Conservation (phyloP, 1,140 invertebrate genomes). For the Caenorhabditis briggsae region DNA sequence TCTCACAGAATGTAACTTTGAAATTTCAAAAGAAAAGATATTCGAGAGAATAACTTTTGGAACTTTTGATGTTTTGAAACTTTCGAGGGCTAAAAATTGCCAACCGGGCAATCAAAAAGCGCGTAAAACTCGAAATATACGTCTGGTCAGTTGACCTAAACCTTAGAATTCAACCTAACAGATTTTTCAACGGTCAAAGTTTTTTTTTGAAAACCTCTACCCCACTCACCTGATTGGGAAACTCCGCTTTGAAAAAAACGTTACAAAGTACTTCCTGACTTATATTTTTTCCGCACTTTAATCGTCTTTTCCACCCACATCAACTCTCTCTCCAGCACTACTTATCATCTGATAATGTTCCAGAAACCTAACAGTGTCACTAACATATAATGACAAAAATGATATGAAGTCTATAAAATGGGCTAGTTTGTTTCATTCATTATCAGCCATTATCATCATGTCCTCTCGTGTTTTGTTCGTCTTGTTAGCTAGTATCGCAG, state of each 20-base stretch:
- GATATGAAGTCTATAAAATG: constrained; percentile 7
- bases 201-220: background rate
- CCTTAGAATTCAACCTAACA: too few relatives aligned
- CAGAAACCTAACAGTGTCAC: constrained; percentile 2
- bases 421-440: background rate
- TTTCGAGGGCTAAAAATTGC: too few relatives aligned
- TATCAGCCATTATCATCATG: constrained; percentile 3
- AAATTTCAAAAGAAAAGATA: background rate
- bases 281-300: background rate
- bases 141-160: too few relatives aligned
- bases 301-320: constrained; percentile 14
- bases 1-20: background rate
- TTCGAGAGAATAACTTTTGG: background rate
- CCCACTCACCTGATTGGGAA: background rate
- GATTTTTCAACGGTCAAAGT: too few relatives aligned
- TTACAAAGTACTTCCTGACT: background rate
- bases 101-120: too few relatives aligned
- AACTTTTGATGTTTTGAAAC: too few relatives aligned
- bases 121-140: too few relatives aligned
- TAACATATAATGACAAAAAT: constrained; percentile 2
- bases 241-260: background rate
- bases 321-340: background rate
- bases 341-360: background rate
- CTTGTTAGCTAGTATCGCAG: background rate
- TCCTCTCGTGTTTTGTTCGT: constrained; percentile 29